Evolutionary conservation across 2,888 invertebrate species (phyloP), one percentile per base, ranked within the genome.

Genomic region (Callyntrura sp.): DNA sequence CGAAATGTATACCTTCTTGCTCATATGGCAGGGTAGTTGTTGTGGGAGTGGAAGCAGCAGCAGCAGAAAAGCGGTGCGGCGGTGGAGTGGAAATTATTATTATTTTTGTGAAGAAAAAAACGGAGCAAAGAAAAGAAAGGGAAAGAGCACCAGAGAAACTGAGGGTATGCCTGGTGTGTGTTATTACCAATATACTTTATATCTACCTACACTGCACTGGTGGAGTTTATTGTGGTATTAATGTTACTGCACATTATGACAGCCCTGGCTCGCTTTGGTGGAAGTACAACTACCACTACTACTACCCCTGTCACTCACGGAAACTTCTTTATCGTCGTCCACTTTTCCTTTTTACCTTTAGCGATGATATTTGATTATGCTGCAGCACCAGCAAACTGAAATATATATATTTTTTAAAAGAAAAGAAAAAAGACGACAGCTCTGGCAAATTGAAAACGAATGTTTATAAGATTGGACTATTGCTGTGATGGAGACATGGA

Each of bases 31-130:
- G 2, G 8, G 43, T 68, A 14, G n/a, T 25, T 23, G 62, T 23
- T n/a, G n/a, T n/a, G 28, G 9, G n/a, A n/a, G n/a, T n/a, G n/a
- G n/a, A n/a, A 35, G 65, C 25, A 62, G 62, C 25, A 28, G 28
- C 25, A 43, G 68, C 35, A 11, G 8, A 17, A 6, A 68, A 48
- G n/a, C 12, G 45, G 1, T 11, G 70, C 73, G 48, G 73, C 14
- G 73, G 28, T 25, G 65, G 48, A 73, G 73, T 73, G 48, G 73
- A 73, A 73, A 73, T 73, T 73, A 73, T 73, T 70, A 45, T 45
- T 73, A 35, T 73, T 65, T 65, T 65, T 65, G 11, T 48, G 35
- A 35, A 35, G 6, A 73, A 17, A 35, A 35, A 73, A 17, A 73
- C 20, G 73, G 23, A 73, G 48, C 73, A 14, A n/a, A 70, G 70